A percentile compares a stretch with the other conserved stretches of the same genome.
Conservation (phyloP, 2,113 vertebrate species). For the Pelobates fuscus region DNA sequence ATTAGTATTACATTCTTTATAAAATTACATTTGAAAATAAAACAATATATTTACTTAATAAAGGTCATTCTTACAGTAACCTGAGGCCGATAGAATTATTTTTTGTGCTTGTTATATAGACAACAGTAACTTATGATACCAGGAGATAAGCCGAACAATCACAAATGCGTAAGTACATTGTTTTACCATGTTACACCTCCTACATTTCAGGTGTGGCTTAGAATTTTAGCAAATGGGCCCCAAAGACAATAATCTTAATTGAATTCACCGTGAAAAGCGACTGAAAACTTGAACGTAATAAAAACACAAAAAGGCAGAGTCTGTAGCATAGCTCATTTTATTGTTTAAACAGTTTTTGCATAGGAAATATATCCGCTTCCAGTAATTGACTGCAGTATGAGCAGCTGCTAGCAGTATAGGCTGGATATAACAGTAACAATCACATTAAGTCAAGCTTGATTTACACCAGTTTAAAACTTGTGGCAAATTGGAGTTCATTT, state of each 20-base stretch:
- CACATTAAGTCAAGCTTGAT: slow-evolving; percentile 99
- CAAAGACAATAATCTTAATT: neutral
- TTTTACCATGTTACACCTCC: neutral
- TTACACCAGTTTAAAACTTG: slow-evolving; percentile 99
- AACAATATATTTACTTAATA: no score
- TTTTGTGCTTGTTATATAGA: neutral
- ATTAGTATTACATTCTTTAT: no score
- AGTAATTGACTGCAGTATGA: slow-evolving; percentile 99
- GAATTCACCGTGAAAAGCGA: slow-evolving; percentile 33
- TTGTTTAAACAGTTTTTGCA: slow-evolving; percentile 99
- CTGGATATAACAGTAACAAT: slow-evolving; percentile 99
- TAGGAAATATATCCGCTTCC: slow-evolving; percentile 99
- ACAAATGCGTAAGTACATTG: no score
- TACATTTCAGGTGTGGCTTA: neutral
- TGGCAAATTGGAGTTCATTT: slow-evolving; percentile 94
- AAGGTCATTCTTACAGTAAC: no score
- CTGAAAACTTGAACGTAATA: slow-evolving; percentile 53
- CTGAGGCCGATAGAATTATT: no score
- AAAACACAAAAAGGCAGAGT: slow-evolving; percentile 62
- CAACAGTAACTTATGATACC: neutral
- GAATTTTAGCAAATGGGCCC: neutral
- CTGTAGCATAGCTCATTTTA: slow-evolving; percentile 99
- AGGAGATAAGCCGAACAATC: no score
- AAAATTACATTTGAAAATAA: no score
- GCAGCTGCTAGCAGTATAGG: slow-evolving; percentile 99